Evolutionary conservation across 2,113 vertebrate species (phyloP), one percentile per base, ranked within the genome.

Genomic region (Rhinogobius similis): DNA sequence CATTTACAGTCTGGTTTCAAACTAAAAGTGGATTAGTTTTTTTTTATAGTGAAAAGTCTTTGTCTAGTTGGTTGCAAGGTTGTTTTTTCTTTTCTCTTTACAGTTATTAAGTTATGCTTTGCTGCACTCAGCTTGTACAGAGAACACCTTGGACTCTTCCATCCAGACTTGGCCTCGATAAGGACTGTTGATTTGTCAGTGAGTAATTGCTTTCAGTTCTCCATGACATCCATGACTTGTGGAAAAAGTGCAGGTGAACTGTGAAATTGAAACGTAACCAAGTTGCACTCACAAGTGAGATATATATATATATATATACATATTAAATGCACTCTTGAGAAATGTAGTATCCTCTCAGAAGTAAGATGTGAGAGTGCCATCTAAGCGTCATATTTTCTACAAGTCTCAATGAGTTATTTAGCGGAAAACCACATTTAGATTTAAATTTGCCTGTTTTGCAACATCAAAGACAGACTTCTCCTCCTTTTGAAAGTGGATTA

Each of bases 1-100:
- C 75, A 84, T 82, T 88, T 79, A 71, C 59, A 79, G 58, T 79
- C 65, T 61, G 64, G 32, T 80, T 79, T 75, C 56, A 73, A 44
- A 63, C 41, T 27, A 8, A 62, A 74, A 86, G 76, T 38, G 70
- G 79, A 79, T 83, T 73, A 72, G 24, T 62, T 56, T 53, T 76
- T 74, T 74, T 76, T 16, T 62, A 23, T 55, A 53, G 12, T 50
- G 53, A n/a, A 36, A 29, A 20, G 20, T 21, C 20, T 39, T 48
- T 65, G 2, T 41, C 39, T 11, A 11, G 39, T 21, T 43, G 50
- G 21, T 10, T 23, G 50, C 50, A 7, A 26, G 11, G n/a, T 26
- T 39, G 32, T 39, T 62, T 12, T n/a, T 48, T 48, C 1, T 55
- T 55, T 26, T 55, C n/a, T 14, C n/a, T 6, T 13, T 12, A 8